These are phyloP conservation scores for Leptoclinus maculatus DNA, from an alignment of 2,797 vertebrate genomes.

Conservation along the genomic window DNA sequence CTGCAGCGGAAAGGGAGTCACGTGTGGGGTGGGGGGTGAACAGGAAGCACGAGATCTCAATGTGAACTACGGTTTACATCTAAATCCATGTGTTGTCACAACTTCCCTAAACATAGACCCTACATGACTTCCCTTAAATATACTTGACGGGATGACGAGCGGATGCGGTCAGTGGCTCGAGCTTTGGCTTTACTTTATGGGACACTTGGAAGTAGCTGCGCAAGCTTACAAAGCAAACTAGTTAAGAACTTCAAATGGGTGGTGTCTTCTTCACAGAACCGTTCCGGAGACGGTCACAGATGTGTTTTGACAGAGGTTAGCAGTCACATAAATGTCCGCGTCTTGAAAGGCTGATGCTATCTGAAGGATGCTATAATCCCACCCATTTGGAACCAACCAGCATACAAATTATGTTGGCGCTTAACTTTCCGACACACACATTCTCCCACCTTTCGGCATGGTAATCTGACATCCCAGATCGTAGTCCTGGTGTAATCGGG, in stretches of 20 bases:
- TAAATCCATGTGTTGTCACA: conserved; percentile 45
- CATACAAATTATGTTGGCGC: background rate
- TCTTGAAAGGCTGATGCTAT: conserved; percentile 18
- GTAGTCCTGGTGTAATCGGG: conserved; percentile 93
- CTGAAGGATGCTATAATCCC: conserved; percentile 2
- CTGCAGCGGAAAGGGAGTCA: conserved; percentile 44
- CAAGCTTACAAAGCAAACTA: conserved; percentile 1
- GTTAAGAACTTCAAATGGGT: conserved; percentile 5
- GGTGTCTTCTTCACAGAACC: background rate
- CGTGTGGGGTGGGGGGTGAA: conserved; percentile 21
- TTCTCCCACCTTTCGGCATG: conserved; percentile 92
- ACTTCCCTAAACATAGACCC: conserved; percentile 54
- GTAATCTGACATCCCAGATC: conserved; percentile 96
- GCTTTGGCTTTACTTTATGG: conserved; percentile 32
- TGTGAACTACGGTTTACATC: conserved; percentile 54
- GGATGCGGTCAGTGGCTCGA: conserved; percentile 42
- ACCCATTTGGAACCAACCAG: conserved; percentile 1
- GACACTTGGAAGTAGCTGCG: conserved; percentile 40
- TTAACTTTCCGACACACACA: background rate
- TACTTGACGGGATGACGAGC: conserved; percentile 32
- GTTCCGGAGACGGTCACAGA: conserved; percentile 5
- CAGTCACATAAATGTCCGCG: conserved; percentile 21
- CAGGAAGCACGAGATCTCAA: conserved; percentile 58
- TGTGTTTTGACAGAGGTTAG: background rate
- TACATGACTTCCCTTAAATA: conserved; percentile 49